Evolutionary conservation across 2,888 invertebrate genomes (phyloP), one percentile per base, ranked within the genome.

Genomic region (Eupeodes luniger): DNA sequence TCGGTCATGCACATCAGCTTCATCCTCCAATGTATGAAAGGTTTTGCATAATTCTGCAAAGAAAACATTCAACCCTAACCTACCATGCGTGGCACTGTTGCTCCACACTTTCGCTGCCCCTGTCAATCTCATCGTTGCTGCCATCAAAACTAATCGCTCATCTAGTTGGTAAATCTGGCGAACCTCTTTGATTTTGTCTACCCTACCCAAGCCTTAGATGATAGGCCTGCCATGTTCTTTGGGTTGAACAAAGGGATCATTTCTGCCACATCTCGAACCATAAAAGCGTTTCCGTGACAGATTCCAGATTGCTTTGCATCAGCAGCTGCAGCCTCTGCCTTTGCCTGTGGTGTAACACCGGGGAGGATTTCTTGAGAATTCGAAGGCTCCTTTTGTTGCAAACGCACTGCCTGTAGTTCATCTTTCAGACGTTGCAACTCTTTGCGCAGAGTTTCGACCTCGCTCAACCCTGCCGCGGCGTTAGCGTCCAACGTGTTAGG

Each of bases 211-310:
- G 7, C 19, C 9, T n/a, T 55, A 7, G 55, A 1, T 55, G 40
- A 16, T n/a, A 64, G 16, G 4, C 62, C 62, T 44, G 62, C 44
- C 9, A 16, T n/a, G 9, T 64, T n/a, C 40, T 64, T 64, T 4
- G 62, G 62, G 16, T 64, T 64, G 14, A 64, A 64, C 44, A n/a
- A 40, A 44, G 62, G 40, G 10, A 64, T 40, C 44, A 64, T 64
- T 64, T 64, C 62, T 16, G 62, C 62, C 14, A 64, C 62, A 5
- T 64, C 16, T 14, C 40, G 40, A 10, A 64, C 44, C 16, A 16
- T 44, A 64, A n/a, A n/a, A n/a, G n/a, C n/a, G n/a, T n/a, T n/a
- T n/a, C n/a, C n/a, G n/a, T n/a, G n/a, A n/a, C n/a, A n/a, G n/a
- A n/a, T n/a, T n/a, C n/a, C n/a, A n/a, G n/a, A n/a, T n/a, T n/a